Evolutionary conservation across 2,888 invertebrate genomes (phyloP).

Genomic region (Nebria salina): DNA sequence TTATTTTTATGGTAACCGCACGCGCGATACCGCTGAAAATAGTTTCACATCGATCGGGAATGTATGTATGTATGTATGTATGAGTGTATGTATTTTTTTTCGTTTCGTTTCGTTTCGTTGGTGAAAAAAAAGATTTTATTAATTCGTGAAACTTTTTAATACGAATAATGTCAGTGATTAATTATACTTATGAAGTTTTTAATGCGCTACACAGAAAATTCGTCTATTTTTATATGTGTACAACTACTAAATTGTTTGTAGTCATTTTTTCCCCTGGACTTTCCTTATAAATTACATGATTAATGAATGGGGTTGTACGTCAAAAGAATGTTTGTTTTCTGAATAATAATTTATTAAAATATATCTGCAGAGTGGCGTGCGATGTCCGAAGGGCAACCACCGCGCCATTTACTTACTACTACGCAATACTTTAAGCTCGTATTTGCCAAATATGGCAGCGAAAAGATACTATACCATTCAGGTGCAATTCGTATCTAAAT

Average conservation of each 20-base stretch:
- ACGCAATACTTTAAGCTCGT: not conserved
- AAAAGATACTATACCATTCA: not conserved
- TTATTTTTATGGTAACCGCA: constrained; percentile 35
- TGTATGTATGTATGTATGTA: not conserved
- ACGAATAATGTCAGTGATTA: not conserved
- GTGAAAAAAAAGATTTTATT: not conserved
- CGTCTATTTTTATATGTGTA: not conserved
- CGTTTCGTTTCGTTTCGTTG: not conserved
- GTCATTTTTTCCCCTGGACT: not conserved
- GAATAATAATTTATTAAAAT: not conserved
- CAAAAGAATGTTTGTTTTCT: not conserved
- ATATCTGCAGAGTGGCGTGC: not conserved
- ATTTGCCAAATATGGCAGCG: not conserved
- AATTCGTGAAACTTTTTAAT: not conserved
- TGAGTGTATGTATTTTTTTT: not conserved
- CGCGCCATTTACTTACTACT: not conserved
- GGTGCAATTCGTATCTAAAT: not conserved
- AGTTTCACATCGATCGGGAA: not conserved
- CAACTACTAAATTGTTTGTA: not conserved
- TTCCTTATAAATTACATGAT: not conserved
- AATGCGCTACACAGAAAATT: not conserved
- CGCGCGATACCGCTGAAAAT: not conserved
- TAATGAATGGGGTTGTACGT: not conserved
- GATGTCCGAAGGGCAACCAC: not conserved
- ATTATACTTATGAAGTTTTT: not conserved